These are phyloP conservation scores for Podarcis siculus DNA, from an alignment of 2,797 vertebrate species.

Conservation along the genomic window DNA sequence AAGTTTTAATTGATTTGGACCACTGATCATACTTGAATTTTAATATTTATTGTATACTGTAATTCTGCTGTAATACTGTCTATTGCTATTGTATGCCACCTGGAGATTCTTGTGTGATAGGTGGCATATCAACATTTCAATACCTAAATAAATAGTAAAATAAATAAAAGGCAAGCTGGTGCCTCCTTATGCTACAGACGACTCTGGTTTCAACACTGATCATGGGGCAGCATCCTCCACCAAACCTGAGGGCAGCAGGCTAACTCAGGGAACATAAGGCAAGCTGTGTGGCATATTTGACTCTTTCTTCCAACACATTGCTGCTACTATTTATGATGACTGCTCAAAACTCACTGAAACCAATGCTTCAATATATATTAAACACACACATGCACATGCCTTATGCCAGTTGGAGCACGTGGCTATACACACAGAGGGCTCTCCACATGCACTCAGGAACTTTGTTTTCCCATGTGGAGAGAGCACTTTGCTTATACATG, in stretches of 20 bases:
- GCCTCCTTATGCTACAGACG: background rate
- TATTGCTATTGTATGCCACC: too few relatives aligned
- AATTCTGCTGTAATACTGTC: too few relatives aligned
- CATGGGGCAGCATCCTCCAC: too few relatives aligned
- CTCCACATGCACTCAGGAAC: background rate
- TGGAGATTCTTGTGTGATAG: too few relatives aligned
- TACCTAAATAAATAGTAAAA: too few relatives aligned
- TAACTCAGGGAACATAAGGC: background rate
- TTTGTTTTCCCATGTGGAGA: fast-evolving
- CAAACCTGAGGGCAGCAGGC: background rate
- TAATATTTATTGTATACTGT: too few relatives aligned
- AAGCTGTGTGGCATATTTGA: background rate
- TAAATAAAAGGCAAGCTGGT: background rate
- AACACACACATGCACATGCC: background rate
- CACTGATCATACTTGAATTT: too few relatives aligned
- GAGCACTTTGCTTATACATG: background rate
- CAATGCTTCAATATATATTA: background rate
- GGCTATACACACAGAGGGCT: too few relatives aligned
- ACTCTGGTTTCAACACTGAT: background rate
- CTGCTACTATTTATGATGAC: background rate
- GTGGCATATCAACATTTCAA: too few relatives aligned
- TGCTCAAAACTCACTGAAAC: background rate
- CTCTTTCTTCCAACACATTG: background rate
- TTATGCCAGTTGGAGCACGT: background rate
- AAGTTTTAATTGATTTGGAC: too few relatives aligned